These are phyloP conservation scores for Thereva nobilitata DNA, from an alignment of 2,888 invertebrate genomes.

Conservation along the genomic window DNA sequence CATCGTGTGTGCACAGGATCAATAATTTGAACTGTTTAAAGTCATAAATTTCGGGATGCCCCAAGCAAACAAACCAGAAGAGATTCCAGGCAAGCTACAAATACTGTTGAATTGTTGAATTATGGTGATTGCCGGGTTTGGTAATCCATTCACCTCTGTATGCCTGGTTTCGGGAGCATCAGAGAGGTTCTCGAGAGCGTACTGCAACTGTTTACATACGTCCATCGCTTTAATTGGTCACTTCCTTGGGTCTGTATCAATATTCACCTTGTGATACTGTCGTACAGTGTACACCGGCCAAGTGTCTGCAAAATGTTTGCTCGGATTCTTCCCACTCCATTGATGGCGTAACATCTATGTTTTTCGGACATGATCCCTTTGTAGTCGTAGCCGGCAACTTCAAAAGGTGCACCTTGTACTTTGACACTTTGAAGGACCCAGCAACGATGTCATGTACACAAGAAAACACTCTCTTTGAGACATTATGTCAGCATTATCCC, in stretches of 20 bases:
- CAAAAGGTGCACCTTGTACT: constrained; percentile 29
- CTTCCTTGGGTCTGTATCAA: constrained; percentile 36
- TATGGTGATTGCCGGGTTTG: not conserved
- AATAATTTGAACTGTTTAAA: constrained; percentile 34
- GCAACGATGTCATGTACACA: constrained; percentile 15
- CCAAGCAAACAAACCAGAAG: constrained; percentile 12
- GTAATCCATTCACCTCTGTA: not conserved
- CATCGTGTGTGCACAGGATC: constrained; percentile 17
- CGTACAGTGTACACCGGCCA: constrained; percentile 18
- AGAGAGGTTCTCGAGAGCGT: constrained; percentile 1
- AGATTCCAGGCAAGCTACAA: not conserved
- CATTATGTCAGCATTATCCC: not conserved
- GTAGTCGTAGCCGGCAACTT: constrained; percentile 9
- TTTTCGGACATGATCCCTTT: constrained; percentile 18
- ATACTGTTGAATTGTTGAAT: not conserved
- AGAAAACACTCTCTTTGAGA: constrained; percentile 16
- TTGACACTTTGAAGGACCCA: constrained; percentile 12
- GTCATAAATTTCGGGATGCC: constrained; percentile 32
- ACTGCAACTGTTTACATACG: constrained; percentile 35
- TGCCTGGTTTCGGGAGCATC: not conserved
- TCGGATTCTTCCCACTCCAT: not conserved
- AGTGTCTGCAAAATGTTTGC: constrained; percentile 12
- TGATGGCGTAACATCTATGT: not conserved
- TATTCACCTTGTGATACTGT: constrained; percentile 37
- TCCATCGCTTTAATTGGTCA: constrained; percentile 37